Base-by-base conservation (phyloP, 2,113 vertebrate species). In the Drymodes brunneopygia region DNA sequence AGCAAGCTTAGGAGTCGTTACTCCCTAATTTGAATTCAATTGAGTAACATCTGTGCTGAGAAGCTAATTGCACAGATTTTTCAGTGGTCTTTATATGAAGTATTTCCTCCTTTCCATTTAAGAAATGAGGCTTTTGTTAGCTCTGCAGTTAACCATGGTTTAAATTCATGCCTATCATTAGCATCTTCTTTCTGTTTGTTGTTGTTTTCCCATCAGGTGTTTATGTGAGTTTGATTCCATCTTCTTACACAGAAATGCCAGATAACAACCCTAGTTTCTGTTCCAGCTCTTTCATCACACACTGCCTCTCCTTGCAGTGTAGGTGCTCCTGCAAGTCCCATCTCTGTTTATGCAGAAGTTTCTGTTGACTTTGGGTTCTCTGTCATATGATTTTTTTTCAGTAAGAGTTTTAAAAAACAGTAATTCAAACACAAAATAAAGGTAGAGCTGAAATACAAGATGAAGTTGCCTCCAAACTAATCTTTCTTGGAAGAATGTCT, bases 11-110 rank as follows among this genome's bases (percentile, higher is more conserved):
- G 74, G 50, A 85, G 29, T 42, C 4, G 2, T 54, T 73, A 73
- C 78, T 66, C 42, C 53, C 74, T 92, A 82, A 91, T 95, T 94
- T 85, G 81, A 92, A 95, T 95, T 95, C 81, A 82, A 4, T 62
- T 87, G 88, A 62, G 75, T 67, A 95, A 61, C 86, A 91, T 92
- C 86, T 94, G 73, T 81, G 61, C 44, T 56, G 69, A 78, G 44
- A 88, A 91, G 53, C 31, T 95, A 97, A 95, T 87, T 91, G 69
- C 92, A 94, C 64, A 79, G 65, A 74, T 88, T 95, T 90, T 88
- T 81, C 72, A 27, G 7, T 58, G 72, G 67, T 81, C 80, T 86
- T 95, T 86, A 54, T 66, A 58, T 28, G 42, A 81, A 94, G 47
- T 35, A 27, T 91, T 88, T 78, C 54, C 58, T 92, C 74, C 81